Percentiles rank a stretch among this genome's conserved stretches.
Evolutionary conservation across 2,113 vertebrate genomes (phyloP).

Genomic region (Suncus etruscus): DNA sequence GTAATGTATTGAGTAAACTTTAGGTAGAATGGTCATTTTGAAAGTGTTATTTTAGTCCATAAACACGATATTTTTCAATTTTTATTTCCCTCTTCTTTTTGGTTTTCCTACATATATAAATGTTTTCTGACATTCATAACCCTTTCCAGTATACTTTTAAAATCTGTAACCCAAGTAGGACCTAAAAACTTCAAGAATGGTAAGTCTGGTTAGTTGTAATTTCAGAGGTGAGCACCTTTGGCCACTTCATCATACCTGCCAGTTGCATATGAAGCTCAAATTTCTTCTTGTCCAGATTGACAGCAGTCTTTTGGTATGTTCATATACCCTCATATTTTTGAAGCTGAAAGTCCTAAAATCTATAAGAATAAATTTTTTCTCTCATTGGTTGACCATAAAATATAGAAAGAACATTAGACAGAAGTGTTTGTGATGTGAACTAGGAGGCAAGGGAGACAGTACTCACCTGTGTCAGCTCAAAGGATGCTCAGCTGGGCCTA

Average conservation of each 20-base stretch:
- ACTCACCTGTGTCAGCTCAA: neutral
- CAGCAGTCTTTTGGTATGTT: neutral
- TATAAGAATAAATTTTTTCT: neutral
- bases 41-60: too few species aligned
- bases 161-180: neutral
- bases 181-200: neutral
- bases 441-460: neutral
- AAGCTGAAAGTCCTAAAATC: neutral
- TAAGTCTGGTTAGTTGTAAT: neutral
- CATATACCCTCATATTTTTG: too few species aligned
- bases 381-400: too few species aligned
- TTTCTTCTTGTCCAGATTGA: neutral
- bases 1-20: too few species aligned
- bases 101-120: neutral
- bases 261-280: neutral
- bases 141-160: neutral
- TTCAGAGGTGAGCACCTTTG: neutral
- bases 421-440: neutral
- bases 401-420: neutral
- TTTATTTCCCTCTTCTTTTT: too few species aligned
- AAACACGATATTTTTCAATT: too few species aligned
- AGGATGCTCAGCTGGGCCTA: too few species aligned
- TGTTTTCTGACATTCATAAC: neutral
- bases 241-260: neutral
- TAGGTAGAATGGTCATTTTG: too few species aligned